Evolutionary conservation across 1,140 invertebrate species (phyloP).

Genomic region (Stenopsyche tienmushanensis): DNA sequence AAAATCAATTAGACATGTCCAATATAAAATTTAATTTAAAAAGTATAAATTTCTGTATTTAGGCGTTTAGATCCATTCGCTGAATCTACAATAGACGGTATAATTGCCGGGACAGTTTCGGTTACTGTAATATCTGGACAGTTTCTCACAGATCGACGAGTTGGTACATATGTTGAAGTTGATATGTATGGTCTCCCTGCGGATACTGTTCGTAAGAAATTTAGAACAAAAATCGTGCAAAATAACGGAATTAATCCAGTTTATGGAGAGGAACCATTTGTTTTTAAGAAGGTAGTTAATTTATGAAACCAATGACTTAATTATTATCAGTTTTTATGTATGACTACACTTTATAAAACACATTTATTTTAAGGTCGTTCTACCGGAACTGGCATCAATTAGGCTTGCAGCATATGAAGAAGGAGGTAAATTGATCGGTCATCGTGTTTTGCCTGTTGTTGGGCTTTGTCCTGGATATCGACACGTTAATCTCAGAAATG

Average conservation of each 20-base stretch:
- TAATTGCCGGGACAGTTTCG: constrained; percentile 95
- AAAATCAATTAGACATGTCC: background rate
- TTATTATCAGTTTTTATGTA: background rate
- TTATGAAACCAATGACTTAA: background rate
- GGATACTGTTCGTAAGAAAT: constrained; percentile 96
- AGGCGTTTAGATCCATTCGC: constrained; percentile 96
- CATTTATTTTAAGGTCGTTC: constrained; percentile 75
- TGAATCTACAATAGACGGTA: constrained; percentile 98
- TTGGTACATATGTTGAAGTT: constrained; percentile 97
- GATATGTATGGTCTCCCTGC: constrained; percentile 99
- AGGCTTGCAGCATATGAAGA: constrained; percentile 97
- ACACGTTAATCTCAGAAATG: constrained; percentile 84
- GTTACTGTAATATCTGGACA: constrained; percentile 89
- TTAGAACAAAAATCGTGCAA: constrained; percentile 88
- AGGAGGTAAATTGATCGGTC: constrained; percentile 89
- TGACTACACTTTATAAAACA: constrained; percentile 10
- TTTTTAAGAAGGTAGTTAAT: constrained; percentile 89
- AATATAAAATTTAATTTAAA: constrained; percentile 14
- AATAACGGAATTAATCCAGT: constrained; percentile 96
- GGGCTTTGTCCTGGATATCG: constrained; percentile 93
- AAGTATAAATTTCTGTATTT: constrained; percentile 6
- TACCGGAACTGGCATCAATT: constrained; percentile 94
- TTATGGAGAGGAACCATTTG: constrained; percentile 96
- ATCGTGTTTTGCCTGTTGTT: constrained; percentile 93
- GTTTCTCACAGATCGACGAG: constrained; percentile 93